Conservation (phyloP, 1,140 invertebrate species). For the Trachymyrmex cornetzi region DNA sequence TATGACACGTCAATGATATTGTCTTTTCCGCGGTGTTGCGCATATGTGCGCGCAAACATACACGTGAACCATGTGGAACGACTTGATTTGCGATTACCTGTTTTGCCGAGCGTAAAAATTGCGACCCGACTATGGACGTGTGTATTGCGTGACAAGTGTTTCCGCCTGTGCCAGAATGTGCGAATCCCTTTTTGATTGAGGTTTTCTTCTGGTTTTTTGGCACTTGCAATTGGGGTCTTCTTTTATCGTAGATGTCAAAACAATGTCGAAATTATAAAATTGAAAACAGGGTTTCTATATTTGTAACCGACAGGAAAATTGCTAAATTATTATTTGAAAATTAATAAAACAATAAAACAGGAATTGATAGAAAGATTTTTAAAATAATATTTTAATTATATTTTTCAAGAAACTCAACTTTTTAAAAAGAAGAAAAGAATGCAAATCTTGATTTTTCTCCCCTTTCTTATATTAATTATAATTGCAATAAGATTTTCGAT, state of each 20-base stretch:
- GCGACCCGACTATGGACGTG: not conserved
- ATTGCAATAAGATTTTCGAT: not conserved
- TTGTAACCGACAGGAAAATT: not conserved
- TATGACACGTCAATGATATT: not conserved
- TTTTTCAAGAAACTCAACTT: not conserved
- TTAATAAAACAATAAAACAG: not conserved
- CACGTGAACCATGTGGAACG: constrained; percentile 74
- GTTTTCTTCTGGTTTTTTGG: not conserved
- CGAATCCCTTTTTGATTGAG: not conserved
- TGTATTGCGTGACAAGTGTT: constrained; percentile 55
- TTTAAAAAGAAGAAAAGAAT: not conserved
- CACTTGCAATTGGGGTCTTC: not conserved
- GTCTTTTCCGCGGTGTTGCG: constrained; percentile 11
- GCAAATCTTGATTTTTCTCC: not conserved
- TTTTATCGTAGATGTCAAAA: not conserved
- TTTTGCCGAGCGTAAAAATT: constrained; percentile 25
- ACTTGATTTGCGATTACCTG: constrained; percentile 10
- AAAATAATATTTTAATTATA: constrained; percentile 1
- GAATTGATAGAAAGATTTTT: not conserved
- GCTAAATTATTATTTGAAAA: not conserved
- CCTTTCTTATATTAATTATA: not conserved
- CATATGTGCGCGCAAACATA: constrained; percentile 59
- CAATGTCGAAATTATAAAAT: constrained; percentile 1
- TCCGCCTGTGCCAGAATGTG: constrained; percentile 1
- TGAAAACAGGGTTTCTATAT: not conserved